Evolutionary conservation across 2,113 vertebrate species (phyloP).

Genomic region (Synchiropus splendidus): DNA sequence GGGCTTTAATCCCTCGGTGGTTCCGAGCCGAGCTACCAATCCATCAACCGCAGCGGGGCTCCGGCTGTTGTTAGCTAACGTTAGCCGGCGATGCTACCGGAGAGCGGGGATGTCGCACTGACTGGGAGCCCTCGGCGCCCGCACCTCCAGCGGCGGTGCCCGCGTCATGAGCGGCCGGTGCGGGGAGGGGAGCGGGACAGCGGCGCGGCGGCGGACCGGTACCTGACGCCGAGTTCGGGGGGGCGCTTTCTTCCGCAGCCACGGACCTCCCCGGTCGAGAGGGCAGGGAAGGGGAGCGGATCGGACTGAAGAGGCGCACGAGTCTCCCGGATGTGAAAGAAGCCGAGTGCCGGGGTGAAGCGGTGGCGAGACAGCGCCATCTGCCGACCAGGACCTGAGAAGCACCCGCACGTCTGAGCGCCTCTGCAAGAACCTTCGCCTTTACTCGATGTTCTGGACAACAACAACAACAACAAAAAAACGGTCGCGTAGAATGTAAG

Average conservation of each 20-base stretch:
- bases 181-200: constrained; percentile 11
- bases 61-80: constrained; percentile 59
- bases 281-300: constrained; percentile 43
- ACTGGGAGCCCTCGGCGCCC: constrained; percentile 48
- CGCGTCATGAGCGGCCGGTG: constrained; percentile 37
- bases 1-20: constrained; percentile 18
- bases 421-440: no score
- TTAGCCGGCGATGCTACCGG: constrained; percentile 48
- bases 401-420: not conserved
- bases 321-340: constrained; percentile 60
- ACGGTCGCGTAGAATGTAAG: no score
- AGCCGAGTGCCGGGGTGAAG: constrained; percentile 22
- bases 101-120: constrained; percentile 53
- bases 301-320: constrained; percentile 40
- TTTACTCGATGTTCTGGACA: no score
- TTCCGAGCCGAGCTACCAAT: constrained; percentile 28
- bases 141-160: constrained; percentile 46
- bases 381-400: constrained; percentile 4
- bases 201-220: constrained; percentile 19
- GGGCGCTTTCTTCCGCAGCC: constrained; percentile 31
- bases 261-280: constrained; percentile 49
- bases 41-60: constrained; percentile 27
- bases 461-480: no score
- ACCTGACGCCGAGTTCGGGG: constrained; percentile 12
- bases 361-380: constrained; percentile 35